Base-by-base conservation (phyloP, 2,797 vertebrate genomes). In the Lycodopsis pacificus region DNA sequence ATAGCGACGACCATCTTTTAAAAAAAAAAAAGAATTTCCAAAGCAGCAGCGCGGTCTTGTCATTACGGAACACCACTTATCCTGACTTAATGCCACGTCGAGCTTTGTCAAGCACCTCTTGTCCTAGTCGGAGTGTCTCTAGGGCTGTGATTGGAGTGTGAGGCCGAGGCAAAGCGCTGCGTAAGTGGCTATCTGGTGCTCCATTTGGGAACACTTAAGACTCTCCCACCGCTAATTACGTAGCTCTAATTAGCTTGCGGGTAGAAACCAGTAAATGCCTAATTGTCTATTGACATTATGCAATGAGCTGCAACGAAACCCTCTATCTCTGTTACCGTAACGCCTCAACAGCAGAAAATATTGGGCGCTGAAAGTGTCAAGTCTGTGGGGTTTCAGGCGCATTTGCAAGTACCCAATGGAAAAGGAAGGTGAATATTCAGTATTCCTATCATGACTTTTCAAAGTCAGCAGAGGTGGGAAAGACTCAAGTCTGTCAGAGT, bases 251-350 rank as follows among this genome's bases (percentile, higher is more conserved):
- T 95, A 94, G 91, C 94, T 94, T 88, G 84, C 46, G 87, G 91
- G 88, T 76, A 68, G 84, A 92, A 93, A 93, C 86, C 90, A 86
- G 91, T 91, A 90, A 91, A 94, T 51, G 71, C 77, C 89, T 96
- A 95, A 96, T 95, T 95, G 94, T 93, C 90, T 95, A 95, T 95
- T 94, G 94, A 95, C 92, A 93, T 93, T 88, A 91, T 88, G 88
- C 92, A 90, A 92, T 92, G 91, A 91, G 89, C 88, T 92, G 91
- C 86, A 92, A 94, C 93, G 83, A 89, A 89, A 87, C 88, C 87
- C 91, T 93, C 91, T 76, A 89, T 91, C 91, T 91, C 88, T 90
- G 89, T 89, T 84, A 81, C 78, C 74, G 78, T 87, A 92, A 86
- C 77, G 83, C 89, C 58, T 79, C 81, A 73, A 72, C 87, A 88